These are phyloP conservation scores for Drosophila seclusa DNA, from an alignment of 2,888 invertebrate species.

Conservation along the genomic window DNA sequence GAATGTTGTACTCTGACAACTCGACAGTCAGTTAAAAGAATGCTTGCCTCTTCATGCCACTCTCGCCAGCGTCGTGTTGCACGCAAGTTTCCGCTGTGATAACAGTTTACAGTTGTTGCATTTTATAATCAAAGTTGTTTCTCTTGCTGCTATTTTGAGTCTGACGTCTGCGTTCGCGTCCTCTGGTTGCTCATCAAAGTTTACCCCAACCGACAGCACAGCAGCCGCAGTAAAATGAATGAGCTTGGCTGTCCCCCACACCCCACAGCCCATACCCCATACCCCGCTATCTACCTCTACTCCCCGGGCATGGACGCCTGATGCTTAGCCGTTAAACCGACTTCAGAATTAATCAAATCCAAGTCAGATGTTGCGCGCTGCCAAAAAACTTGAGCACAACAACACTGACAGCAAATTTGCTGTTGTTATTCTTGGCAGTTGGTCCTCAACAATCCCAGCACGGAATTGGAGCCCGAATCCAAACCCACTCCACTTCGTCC, in stretches of 20 bases:
- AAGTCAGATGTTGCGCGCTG: conserved; percentile 77
- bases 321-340: conserved; percentile 76
- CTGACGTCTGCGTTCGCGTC: conserved; percentile 49
- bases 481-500: conserved; percentile 19
- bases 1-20: conserved; percentile 10
- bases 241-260: conserved; percentile 35
- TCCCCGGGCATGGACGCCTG: not conserved
- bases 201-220: conserved; percentile 70
- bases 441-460: conserved; percentile 32
- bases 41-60: not conserved
- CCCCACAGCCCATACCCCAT: not conserved
- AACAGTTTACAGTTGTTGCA: conserved; percentile 77
- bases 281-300: not conserved
- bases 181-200: conserved; percentile 70
- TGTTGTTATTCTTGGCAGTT: conserved; percentile 63
- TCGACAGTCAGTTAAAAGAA: conserved; percentile 29
- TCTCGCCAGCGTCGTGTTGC: conserved; percentile 22
- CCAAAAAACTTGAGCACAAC: conserved; percentile 73
- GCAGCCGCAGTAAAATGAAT: conserved; percentile 73
- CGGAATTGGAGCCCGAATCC: not conserved
- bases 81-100: conserved; percentile 67
- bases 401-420: conserved; percentile 66
- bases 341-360: conserved; percentile 78
- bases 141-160: conserved; percentile 68
- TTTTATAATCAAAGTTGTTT: conserved; percentile 78